phyloP scores from a whole-genome alignment of 2,797 vertebrate genomes.

The Typhlichthys eigenmanni region DNA sequence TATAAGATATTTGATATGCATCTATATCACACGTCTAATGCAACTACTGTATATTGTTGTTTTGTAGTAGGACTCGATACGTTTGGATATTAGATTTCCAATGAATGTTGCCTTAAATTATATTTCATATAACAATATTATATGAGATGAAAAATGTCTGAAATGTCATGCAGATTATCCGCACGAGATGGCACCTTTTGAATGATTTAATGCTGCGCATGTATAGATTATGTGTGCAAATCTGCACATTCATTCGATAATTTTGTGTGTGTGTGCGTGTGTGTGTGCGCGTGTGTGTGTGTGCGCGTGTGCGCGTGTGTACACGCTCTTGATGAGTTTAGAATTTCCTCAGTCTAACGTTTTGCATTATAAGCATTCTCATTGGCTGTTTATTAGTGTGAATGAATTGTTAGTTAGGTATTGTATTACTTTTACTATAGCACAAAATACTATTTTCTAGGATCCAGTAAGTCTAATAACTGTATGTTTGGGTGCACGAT shows the following conservation, averaged over 20 bases:
- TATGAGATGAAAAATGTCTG: constrained; percentile 7
- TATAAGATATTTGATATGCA: constrained; percentile 9
- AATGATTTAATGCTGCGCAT: constrained; percentile 3
- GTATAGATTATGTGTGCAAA: neutral
- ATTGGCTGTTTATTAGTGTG: neutral
- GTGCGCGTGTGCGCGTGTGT: no score
- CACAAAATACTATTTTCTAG: neutral
- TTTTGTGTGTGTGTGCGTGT: constrained; percentile 9
- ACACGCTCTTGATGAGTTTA: neutral
- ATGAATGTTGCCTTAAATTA: constrained; percentile 44
- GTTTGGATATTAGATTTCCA: neutral
- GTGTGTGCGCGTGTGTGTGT: neutral
- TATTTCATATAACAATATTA: constrained; percentile 2
- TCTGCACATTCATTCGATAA: constrained; percentile 4
- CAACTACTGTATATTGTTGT: neutral
- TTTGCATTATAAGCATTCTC: neutral
- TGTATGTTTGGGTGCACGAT: constrained; percentile 4
- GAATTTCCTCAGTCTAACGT: neutral
- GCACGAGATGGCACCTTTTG: constrained; percentile 68
- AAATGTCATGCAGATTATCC: constrained; percentile 25
- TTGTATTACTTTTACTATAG: no score
- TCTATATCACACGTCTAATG: constrained; percentile 2
- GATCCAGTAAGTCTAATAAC: neutral
- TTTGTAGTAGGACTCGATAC: neutral
- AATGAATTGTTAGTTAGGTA: neutral